Conservation (phyloP, 2,113 vertebrate genomes). For the Aythya baeri region DNA sequence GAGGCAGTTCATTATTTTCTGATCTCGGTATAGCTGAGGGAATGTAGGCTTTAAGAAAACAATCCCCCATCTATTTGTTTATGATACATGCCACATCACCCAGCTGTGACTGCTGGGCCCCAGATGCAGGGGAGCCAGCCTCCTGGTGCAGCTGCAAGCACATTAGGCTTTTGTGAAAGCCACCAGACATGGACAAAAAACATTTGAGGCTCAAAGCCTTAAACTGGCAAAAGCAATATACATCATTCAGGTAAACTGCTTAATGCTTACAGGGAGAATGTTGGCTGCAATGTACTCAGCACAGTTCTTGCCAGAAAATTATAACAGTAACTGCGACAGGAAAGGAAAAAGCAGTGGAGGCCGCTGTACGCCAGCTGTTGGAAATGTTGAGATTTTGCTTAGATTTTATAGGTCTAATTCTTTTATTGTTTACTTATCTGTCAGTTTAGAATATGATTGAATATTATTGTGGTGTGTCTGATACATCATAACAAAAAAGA, state of each 20-base stretch:
- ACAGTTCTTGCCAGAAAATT: background rate
- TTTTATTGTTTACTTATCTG: background rate
- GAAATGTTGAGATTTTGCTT: background rate
- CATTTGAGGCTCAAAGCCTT: background rate
- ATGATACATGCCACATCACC: background rate
- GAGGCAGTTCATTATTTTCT: background rate
- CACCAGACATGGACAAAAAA: background rate
- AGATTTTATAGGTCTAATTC: background rate
- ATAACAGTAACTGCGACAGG: background rate
- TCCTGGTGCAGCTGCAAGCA: background rate
- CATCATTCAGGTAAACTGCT: slow-evolving; percentile 38
- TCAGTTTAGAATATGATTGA: background rate
- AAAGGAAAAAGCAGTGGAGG: background rate
- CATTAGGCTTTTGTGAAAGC: background rate
- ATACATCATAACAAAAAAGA: background rate
- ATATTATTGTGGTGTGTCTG: background rate
- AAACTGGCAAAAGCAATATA: background rate
- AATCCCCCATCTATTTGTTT: background rate
- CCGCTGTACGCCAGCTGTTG: background rate
- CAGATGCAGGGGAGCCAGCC: background rate
- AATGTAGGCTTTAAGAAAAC: background rate
- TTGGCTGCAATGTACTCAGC: slow-evolving; percentile 1
- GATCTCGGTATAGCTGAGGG: background rate
- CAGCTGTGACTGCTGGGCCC: slow-evolving; percentile 2
- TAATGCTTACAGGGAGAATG: background rate